Base-by-base conservation (phyloP, 2,113 vertebrate species). In the Centropus bengalensis region DNA sequence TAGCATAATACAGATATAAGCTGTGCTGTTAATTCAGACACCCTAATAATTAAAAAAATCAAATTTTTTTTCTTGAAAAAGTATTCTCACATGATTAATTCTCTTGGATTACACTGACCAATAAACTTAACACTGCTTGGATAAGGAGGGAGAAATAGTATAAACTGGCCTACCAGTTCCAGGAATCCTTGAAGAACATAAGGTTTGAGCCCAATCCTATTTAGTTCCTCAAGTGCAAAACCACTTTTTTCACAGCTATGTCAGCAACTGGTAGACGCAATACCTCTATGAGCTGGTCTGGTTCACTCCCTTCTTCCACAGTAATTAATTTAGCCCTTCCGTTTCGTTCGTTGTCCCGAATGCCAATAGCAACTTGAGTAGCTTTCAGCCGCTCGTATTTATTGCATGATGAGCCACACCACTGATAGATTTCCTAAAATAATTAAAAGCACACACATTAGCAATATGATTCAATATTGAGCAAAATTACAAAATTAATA, bases 271-370 rank as follows among this genome's bases (percentile, higher is more conserved):
- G 56, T 36, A 19, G 8, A 3, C 26, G 56, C 63, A 80, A 14
- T 98, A 99, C 99, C 98, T 98, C 8, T 38, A 67, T 96, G 42
- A 99, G 94, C 20, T 58, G 49, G 1, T 14, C 4, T 1, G 98
- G 98, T 80, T 99, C 99, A 33, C 91, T 92, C 49, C 98, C 99
- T 84, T 99, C 99, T 86, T 99, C 99, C 59, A 98, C 97, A 2
- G 99, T 96, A 52, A 97, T 97, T 74, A 99, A 82, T 45, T 98
- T 95, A 8, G 99, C 97, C 38, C 99, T 97, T 45, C 98, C 98
- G 5, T 98, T 99, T 26, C 98, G 97, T 90, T 99, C 99, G 4
- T 98, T 99, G 98, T 99, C 98, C 23, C 99, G 98, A 94, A 99
- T 99, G 56, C 98, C 98, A 30, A 88, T n/a, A 49, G 98, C 98